These are phyloP conservation scores for Silurus lanzhouensis DNA, from an alignment of 2,797 vertebrate genomes.

Conservation along the genomic window DNA sequence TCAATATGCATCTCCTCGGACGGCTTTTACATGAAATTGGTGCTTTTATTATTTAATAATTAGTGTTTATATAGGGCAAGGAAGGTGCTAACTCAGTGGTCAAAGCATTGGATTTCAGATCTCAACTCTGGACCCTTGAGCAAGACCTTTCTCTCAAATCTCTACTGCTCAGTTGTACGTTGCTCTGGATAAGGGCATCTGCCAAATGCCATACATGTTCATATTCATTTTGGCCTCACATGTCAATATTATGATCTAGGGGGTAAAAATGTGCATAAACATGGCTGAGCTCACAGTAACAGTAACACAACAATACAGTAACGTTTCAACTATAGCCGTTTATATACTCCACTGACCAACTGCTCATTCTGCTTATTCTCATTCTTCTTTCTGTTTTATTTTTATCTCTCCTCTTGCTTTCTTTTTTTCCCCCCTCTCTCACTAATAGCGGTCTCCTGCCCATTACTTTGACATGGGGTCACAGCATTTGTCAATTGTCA, in stretches of 20 bases:
- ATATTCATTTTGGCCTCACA: too few species aligned
- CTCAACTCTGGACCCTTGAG: too few species aligned
- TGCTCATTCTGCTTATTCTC: not conserved
- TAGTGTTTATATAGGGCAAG: not conserved
- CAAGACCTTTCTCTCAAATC: too few species aligned
- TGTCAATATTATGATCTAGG: too few species aligned
- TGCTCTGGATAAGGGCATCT: too few species aligned
- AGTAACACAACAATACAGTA: not conserved
- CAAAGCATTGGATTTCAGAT: too few species aligned
- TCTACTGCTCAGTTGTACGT: too few species aligned
- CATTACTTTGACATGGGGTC: constrained; percentile 53
- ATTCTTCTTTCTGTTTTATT: not conserved
- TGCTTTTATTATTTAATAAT: not conserved
- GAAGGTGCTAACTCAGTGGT: too few species aligned
- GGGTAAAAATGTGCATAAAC: not conserved
- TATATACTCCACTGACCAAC: not conserved
- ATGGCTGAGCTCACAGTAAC: too few species aligned
- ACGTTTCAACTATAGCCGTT: not conserved
- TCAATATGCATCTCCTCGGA: not conserved
- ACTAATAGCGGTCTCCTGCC: constrained; percentile 61
- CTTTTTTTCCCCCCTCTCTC: not conserved
- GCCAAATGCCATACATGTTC: too few species aligned
- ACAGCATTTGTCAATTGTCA: constrained; percentile 64
- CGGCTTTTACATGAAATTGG: not conserved
- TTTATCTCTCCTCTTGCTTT: not conserved